Evolutionary conservation across 23 tunicate genomes (phyloP).

Genomic region (Halocynthia aurantium): DNA sequence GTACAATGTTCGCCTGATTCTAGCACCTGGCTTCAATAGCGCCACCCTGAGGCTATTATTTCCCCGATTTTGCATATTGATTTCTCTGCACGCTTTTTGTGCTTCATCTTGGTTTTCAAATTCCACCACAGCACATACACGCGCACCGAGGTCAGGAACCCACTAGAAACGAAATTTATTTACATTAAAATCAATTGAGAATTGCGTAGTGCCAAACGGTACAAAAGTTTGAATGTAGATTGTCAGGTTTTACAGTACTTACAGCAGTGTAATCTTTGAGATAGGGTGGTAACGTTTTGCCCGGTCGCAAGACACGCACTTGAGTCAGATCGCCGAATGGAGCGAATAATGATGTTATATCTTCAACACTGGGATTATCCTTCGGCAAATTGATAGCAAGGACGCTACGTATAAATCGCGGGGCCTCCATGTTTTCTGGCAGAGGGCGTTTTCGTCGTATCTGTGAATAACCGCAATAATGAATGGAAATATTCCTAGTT

Average conservation of each 20-base stretch:
- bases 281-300: conserved; percentile 71
- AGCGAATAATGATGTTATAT: conserved; percentile 83
- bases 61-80: conserved; percentile 87
- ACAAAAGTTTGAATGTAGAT: not conserved
- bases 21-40: conserved; percentile 88
- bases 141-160: conserved; percentile 90
- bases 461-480: conserved; percentile 15
- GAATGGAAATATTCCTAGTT: not conserved
- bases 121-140: conserved; percentile 81
- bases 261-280: conserved; percentile 81
- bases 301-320: conserved; percentile 92
- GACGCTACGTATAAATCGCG: conserved; percentile 73
- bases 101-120: conserved; percentile 92
- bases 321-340: conserved; percentile 88
- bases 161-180: conserved; percentile 32
- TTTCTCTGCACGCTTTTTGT: conserved; percentile 97
- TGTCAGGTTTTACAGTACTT: conserved; percentile 8
- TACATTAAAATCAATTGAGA: not conserved
- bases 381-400: conserved; percentile 92
- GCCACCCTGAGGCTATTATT: conserved; percentile 74
- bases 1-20: conserved; percentile 82
- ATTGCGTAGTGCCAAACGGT: not conserved
- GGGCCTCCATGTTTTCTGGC: conserved; percentile 72
- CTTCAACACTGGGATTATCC: conserved; percentile 68
- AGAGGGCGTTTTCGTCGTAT: conserved; percentile 68